Conservation (phyloP, 2,113 vertebrate species). For the Urocynchramus pylzowi region DNA sequence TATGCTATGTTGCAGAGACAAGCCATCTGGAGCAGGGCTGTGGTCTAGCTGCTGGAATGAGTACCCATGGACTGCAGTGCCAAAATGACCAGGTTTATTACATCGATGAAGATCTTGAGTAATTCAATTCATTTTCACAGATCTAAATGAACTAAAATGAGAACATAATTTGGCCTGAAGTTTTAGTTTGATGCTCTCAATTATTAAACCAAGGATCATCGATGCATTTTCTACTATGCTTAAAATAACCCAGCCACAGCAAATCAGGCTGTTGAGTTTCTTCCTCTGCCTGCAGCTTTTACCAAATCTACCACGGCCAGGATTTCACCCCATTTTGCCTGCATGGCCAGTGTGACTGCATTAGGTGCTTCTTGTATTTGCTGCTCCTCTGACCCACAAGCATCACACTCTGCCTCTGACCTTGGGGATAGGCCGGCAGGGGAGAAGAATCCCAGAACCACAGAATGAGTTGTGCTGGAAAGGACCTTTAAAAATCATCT, state of each 20-base stretch:
- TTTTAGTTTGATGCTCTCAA: slow-evolving; percentile 5
- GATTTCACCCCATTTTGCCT: neutral
- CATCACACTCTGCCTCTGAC: neutral
- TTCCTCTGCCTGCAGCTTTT: neutral
- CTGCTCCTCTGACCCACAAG: neutral
- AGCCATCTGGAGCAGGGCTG: slow-evolving; percentile 39
- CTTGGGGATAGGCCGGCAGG: neutral
- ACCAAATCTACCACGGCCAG: neutral
- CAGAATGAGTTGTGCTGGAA: neutral
- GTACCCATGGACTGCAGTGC: neutral
- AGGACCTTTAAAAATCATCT: neutral
- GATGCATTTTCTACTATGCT: neutral
- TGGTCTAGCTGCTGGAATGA: slow-evolving; percentile 26
- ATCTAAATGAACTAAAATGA: slow-evolving; percentile 4
- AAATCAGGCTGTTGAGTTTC: neutral
- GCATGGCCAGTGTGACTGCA: neutral
- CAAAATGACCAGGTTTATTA: slow-evolving; percentile 36
- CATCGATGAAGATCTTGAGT: neutral
- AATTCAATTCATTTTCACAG: neutral
- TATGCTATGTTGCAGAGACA: neutral
- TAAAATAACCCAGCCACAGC: neutral
- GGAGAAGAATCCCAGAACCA: neutral
- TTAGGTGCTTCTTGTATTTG: neutral
- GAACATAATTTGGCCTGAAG: slow-evolving; percentile 9
- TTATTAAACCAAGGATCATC: neutral